Evolutionary conservation across 1,140 invertebrate species (phyloP), one percentile per base, ranked within the genome.

Genomic region (Zaprionus lachaisei): DNA sequence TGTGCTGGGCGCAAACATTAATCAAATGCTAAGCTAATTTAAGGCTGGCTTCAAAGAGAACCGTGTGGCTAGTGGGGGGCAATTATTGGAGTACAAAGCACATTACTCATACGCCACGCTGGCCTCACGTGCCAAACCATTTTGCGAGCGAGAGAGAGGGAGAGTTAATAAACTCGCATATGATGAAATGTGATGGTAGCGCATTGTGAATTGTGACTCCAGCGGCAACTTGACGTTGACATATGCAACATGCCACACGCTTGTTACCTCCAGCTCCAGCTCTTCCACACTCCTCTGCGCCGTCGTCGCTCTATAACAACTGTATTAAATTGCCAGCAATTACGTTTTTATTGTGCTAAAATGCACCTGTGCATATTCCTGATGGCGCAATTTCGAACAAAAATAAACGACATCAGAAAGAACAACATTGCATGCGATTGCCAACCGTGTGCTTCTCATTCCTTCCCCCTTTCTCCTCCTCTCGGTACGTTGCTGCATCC

Each of bases 261-360:
- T 11, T 44, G 34, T 38, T 34, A 15, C 62, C 5, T 20, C 63
- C 38, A 34, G 4, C 15, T 55, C 24, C 31, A 34, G 6, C 17
- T 20, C 4, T 11, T 14, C 37, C 41, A 7, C 55, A 28, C 31
- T 49, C 20, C 5, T 14, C 2, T 1, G 24, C 4, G 7, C 22
- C 15, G 9, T 61, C 37, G 11, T 26, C 31, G 17, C 41, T 34
- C 47, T 57, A 79, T 76, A 84, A 89, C 75, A 89, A 79, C 79
- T 80, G 86, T 80, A 77, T 90, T 91, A 90, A 90, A 90, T 90
- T 90, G 86, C 72, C 71, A 86, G 86, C 85, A 90, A 90, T 90
- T 90, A 90, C 85, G 85, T 90, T 90, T 90, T 90, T 91, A 91
- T 90, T 90, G 86, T 90, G 85, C 85, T 91, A 91, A 90, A 89